These are phyloP conservation scores for Drosophila mettleri DNA, from an alignment of 2,888 invertebrate species.

Conservation along the genomic window DNA sequence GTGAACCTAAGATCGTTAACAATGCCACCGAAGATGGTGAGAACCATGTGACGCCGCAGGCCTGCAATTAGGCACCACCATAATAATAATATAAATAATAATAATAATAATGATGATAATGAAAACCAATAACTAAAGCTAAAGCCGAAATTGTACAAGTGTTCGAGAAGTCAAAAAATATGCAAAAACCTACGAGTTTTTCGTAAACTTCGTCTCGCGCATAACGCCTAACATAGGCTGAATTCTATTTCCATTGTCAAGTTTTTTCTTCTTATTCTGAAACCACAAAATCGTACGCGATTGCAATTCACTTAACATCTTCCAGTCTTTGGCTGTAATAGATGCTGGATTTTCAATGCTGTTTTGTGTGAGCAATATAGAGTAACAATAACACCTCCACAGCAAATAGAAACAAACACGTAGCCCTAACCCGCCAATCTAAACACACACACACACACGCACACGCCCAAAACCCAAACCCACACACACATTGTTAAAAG, in stretches of 20 bases:
- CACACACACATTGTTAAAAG: conserved; percentile 68
- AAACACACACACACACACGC: conserved; percentile 5
- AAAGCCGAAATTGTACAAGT: conserved; percentile 63
- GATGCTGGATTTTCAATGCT: conserved; percentile 61
- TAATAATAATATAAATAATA: conserved; percentile 8
- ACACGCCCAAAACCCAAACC: conserved; percentile 16
- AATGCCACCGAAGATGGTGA: conserved; percentile 75
- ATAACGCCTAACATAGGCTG: conserved; percentile 26
- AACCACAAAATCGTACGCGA: conserved; percentile 27
- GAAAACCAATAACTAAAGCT: conserved; percentile 51
- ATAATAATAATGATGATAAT: conserved; percentile 29
- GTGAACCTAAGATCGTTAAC: conserved; percentile 83
- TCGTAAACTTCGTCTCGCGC: conserved; percentile 21
- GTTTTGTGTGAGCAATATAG: conserved; percentile 59
- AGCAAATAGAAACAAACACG: conserved; percentile 31
- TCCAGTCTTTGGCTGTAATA: conserved; percentile 52
- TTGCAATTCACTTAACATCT: conserved; percentile 47
- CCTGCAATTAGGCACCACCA: conserved; percentile 76
- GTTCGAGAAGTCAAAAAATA: conserved; percentile 50
- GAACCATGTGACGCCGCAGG: conserved; percentile 82
- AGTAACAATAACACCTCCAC: conserved; percentile 28
- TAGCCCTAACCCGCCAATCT: conserved; percentile 41
- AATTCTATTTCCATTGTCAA: conserved; percentile 44
- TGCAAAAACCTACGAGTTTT: conserved; percentile 50
- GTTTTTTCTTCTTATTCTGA: conserved; percentile 31